Evolutionary conservation across 2,113 vertebrate genomes (phyloP).

Genomic region (Salvelinus alpinus): DNA sequence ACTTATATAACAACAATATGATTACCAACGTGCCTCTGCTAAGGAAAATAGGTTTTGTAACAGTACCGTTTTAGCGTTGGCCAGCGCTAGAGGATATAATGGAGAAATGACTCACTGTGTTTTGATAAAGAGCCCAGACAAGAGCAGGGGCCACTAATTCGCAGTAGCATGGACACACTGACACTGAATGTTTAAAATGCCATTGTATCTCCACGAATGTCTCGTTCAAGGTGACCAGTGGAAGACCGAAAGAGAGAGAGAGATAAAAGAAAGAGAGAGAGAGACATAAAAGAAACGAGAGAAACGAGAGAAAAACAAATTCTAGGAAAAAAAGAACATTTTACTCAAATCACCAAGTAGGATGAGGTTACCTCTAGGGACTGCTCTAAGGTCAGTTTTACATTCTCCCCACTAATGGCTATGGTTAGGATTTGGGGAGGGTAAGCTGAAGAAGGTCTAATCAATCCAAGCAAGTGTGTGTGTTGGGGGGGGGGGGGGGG

Average conservation of each 20-base stretch:
- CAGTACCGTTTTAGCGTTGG: background rate
- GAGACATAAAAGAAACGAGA: slow-evolving; percentile 1
- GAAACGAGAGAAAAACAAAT: no score
- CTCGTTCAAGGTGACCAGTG: slow-evolving; percentile 26
- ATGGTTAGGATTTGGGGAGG: no score
- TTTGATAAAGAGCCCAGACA: background rate
- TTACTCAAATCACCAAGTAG: no score
- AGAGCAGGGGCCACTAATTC: slow-evolving; percentile 24
- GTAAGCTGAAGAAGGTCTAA: slow-evolving; percentile 41
- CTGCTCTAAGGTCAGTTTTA: no score
- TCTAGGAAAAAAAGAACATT: no score
- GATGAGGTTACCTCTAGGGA: no score
- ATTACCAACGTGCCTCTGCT: background rate
- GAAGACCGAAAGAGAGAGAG: slow-evolving; percentile 4
- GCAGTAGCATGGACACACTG: slow-evolving; percentile 27
- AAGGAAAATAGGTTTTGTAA: background rate
- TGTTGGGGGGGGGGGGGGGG: background rate
- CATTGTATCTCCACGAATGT: slow-evolving; percentile 27
- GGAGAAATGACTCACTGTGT: background rate
- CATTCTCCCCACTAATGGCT: no score
- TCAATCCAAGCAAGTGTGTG: slow-evolving; percentile 61
- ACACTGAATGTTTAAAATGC: slow-evolving; percentile 36
- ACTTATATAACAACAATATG: background rate
- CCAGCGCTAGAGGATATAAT: background rate
- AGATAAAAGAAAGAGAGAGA: slow-evolving; percentile 22